These are phyloP conservation scores for Xanthorhoe designata DNA, from an alignment of 2,888 invertebrate genomes.

Conservation along the genomic window DNA sequence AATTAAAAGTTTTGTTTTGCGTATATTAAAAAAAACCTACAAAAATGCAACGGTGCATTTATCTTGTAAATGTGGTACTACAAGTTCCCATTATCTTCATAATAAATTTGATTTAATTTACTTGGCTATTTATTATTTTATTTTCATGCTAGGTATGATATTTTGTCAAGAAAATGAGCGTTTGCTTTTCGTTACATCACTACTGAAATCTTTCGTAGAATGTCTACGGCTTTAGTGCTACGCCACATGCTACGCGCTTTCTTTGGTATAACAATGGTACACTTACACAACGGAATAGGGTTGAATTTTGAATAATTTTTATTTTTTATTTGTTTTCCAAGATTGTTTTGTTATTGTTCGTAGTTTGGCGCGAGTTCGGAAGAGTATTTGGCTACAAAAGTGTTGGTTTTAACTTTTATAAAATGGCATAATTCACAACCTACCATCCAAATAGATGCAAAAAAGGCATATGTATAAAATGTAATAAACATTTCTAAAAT, in stretches of 20 bases:
- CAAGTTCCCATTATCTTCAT: too few relatives aligned
- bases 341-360: neutral
- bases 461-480: too few relatives aligned
- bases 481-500: too few relatives aligned
- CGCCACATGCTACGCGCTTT: conserved; percentile 23
- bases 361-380: neutral
- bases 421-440: too few relatives aligned
- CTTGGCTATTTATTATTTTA: too few relatives aligned
- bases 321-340: conserved; percentile 34
- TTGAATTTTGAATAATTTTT: conserved; percentile 3
- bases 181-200: conserved; percentile 19
- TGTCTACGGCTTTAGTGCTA: conserved; percentile 32
- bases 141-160: neutral
- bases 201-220: conserved; percentile 17
- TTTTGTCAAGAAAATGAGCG: neutral
- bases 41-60: too few relatives aligned
- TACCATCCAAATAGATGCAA: too few relatives aligned
- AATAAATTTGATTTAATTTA: too few relatives aligned
- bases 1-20: too few relatives aligned
- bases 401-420: neutral
- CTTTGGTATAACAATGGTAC: neutral
- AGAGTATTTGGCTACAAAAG: neutral
- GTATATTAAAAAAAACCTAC: too few relatives aligned
- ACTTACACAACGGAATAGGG: neutral
- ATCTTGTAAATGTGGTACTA: too few relatives aligned